Base-by-base conservation (phyloP, 2,113 vertebrate genomes). In the Spea bombifrons region DNA sequence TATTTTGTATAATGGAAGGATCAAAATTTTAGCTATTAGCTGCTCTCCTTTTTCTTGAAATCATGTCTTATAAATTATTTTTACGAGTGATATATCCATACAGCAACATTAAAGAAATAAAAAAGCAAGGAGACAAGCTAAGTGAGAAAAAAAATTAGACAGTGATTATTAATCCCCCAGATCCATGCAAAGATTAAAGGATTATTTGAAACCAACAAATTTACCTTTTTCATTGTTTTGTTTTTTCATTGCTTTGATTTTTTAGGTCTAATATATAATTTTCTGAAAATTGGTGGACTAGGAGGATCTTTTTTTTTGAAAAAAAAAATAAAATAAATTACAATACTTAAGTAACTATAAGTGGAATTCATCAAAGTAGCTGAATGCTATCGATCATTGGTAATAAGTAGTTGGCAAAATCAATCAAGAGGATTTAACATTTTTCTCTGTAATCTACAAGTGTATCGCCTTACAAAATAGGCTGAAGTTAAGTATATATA, bases 1-100 rank as follows among this genome's bases (percentile, higher is more conserved):
- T 90, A 89, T 73, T 79, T 74, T 57, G 61, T 80, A 80, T 45
- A 73, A 16, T n/a, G 46, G n/a, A 47, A 68, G 13, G 15, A 13
- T 59, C 8, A 4, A 64, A 64, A 64, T 64, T 64, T 16, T 64
- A 64, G 8, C 30, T 64, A 64, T 64, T 5, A 30, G 61, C 4
- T 64, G 4, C 4, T 64, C 16, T 5, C n/a, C 61, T 7, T 13
- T 16, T 61, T 64, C 17, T 64, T 9, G 17, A 30, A 64, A 17
- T 64, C n/a, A 64, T 4, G 17, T 2, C 6, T 64, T 16, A 64
- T 13, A 64, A 17, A 8, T 16, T 17, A 64, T 13, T 8, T 64
- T 64, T 64, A 9, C 61, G 4, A 7, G 17, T 64, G 8, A 64
- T 30, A 17, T 7, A 5, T 5, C n/a, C 17, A 64, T 16, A 9